A percentile compares a stretch with the other conserved stretches of the same genome.
phyloP scores from a whole-genome alignment of 2,888 invertebrate genomes.

The Eilema depressum region DNA sequence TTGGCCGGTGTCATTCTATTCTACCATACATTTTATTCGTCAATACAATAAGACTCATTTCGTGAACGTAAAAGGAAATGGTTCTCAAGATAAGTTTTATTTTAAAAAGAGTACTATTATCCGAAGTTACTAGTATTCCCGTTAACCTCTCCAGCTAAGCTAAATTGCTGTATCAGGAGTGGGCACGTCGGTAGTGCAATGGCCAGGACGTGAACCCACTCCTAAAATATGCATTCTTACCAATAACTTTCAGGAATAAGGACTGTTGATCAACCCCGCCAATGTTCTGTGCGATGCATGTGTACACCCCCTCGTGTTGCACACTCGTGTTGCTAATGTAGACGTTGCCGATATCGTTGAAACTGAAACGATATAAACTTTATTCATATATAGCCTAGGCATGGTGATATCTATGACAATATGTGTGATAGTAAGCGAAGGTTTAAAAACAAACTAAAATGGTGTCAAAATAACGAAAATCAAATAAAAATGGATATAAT shows the following conservation, averaged over 20 bases:
- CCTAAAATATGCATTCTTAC: slow-evolving; percentile 57
- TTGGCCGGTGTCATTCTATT: too few species aligned
- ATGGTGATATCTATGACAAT: not conserved
- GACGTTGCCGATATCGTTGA: slow-evolving; percentile 71
- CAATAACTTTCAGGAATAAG: slow-evolving; percentile 72
- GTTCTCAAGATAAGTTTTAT: too few species aligned
- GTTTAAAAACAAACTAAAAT: not conserved
- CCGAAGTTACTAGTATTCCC: too few species aligned
- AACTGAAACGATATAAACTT: slow-evolving; percentile 63
- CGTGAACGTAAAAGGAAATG: too few species aligned
- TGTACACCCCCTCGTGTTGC: slow-evolving; percentile 84
- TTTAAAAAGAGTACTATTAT: too few species aligned
- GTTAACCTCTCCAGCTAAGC: too few species aligned
- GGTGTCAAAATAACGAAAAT: not conserved
- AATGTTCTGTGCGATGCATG: slow-evolving; percentile 87
- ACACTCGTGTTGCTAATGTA: slow-evolving; percentile 74
- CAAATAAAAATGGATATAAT: not conserved
- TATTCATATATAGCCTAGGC: too few species aligned
- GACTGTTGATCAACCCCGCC: slow-evolving; percentile 80
- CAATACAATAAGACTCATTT: too few species aligned
- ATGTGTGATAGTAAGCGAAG: not conserved
- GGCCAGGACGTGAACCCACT: too few species aligned
- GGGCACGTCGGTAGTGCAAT: too few species aligned
- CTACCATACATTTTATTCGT: too few species aligned
- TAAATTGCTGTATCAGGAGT: too few species aligned